phyloP scores from a whole-genome alignment of 2,888 invertebrate species.

The Rutpela maculata region DNA sequence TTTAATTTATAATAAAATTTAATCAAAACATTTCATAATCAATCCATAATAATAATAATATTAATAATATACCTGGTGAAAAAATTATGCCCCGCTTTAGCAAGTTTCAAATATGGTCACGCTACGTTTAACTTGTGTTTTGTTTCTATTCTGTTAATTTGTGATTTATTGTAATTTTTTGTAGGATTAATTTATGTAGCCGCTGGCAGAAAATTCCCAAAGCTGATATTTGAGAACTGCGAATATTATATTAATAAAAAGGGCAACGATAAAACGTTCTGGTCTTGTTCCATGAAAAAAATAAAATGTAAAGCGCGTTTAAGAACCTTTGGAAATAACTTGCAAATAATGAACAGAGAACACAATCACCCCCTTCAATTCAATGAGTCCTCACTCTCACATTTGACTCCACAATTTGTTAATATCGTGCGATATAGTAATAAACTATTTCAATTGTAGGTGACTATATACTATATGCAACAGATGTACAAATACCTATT shows the following conservation, averaged over 20 bases:
- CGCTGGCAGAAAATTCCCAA: conserved; percentile 56
- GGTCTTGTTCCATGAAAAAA: conserved; percentile 14
- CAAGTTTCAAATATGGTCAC: no score
- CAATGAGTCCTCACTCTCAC: neutral
- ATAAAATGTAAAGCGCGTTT: conserved; percentile 3
- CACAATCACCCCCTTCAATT: conserved; percentile 19
- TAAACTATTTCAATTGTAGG: no score
- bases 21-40: no score
- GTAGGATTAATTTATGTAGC: conserved; percentile 56
- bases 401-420: conserved; percentile 17
- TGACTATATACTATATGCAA: no score
- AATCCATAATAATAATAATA: no score
- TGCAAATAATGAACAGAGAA: conserved; percentile 4
- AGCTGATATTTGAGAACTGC: conserved; percentile 53
- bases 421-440: neutral
- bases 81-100: no score
- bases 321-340: neutral
- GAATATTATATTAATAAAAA: conserved; percentile 1
- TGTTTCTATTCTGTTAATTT: neutral
- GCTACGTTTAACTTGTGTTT: neutral
- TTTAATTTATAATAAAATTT: no score
- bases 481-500: no score
- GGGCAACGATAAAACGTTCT: neutral
- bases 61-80: no score
- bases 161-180: conserved; percentile 40